Conservation (phyloP, 2,797 vertebrate genomes). For the Sebastes kiyomatsui region DNA sequence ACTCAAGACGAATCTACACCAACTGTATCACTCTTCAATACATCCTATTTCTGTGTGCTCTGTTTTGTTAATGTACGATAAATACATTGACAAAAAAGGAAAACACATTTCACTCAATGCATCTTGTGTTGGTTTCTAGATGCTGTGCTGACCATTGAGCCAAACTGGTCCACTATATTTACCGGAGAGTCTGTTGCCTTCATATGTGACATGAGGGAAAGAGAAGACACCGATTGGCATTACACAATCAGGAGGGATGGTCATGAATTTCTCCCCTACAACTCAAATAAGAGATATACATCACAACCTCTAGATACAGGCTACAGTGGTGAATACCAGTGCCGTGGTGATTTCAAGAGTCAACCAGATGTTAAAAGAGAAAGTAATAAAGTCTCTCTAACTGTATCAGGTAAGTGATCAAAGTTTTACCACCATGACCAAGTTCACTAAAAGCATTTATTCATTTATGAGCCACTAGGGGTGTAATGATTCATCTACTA, state of each 20-base stretch:
- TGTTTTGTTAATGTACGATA: not conserved
- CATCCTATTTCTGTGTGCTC: not conserved
- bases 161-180: constrained; percentile 1
- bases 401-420: constrained; percentile 2
- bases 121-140: not conserved
- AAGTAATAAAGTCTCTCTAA: not conserved
- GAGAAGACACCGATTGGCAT: not conserved
- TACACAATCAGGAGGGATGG: rapidly evolving
- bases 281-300: rapidly evolving
- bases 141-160: not conserved
- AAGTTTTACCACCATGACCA: not conserved
- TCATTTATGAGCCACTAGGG: not conserved
- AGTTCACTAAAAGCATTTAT: not conserved
- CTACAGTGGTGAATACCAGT: not conserved
- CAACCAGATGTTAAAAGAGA: rapidly evolving
- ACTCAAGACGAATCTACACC: not conserved
- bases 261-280: rapidly evolving
- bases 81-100: not conserved
- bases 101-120: not conserved
- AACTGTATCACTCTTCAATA: not conserved
- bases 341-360: rapidly evolving
- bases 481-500: too few species aligned
- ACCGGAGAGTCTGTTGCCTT: not conserved
- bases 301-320: rapidly evolving
- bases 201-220: not conserved